Base-by-base conservation (phyloP, 2,888 invertebrate species). In the Rugalucina vietnamica region DNA sequence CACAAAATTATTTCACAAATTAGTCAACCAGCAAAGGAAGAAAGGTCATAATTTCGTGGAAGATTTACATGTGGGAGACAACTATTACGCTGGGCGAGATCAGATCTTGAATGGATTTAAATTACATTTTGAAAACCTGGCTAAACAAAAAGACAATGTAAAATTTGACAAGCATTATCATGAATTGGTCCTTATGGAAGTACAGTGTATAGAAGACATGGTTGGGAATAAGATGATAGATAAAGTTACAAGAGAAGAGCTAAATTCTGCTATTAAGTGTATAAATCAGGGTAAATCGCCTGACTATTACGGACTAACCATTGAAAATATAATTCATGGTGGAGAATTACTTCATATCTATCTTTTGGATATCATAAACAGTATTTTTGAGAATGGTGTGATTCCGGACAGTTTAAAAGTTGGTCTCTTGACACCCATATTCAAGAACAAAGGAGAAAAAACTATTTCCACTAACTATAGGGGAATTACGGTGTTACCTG, bases 371-470 rank as follows among this genome's bases (percentile, higher is more conserved):
- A 10, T 43, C 1, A 39, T 73, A 27, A 76, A 76, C 18, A 2
- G 21, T 12, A 76, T 77, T 5, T 76, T 81, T 57, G 2, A 76
- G 18, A 14, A 60, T 21, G 57, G 65, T 24, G 21, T 37, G 14
- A 29, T 65, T 37, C 76, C 77, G 5, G 60, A 73, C 18, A 27
- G 24, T 2, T 32, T 81, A 37, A 77, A 77, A 65, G n/a, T 43
- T 18, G 73, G 65, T 10, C 18, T 81, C 14, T 32, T 76, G 4
- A 49, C 78, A 1, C 77, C 77, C 36, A 29, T 82, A 1, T 82
- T 49, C 24, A 82, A 82, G 39, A 81, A 72, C n/a, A 76, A 81
- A 60, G 76, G 81, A 21, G n/a, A 39, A 34, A n/a, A 21, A 32
- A 57, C 8, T 39, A 29, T 37, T 18, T 34, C 60, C 24, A 29